Evolutionary conservation across 1,140 invertebrate species (phyloP).

Genomic region (Brachionus koreanus): DNA sequence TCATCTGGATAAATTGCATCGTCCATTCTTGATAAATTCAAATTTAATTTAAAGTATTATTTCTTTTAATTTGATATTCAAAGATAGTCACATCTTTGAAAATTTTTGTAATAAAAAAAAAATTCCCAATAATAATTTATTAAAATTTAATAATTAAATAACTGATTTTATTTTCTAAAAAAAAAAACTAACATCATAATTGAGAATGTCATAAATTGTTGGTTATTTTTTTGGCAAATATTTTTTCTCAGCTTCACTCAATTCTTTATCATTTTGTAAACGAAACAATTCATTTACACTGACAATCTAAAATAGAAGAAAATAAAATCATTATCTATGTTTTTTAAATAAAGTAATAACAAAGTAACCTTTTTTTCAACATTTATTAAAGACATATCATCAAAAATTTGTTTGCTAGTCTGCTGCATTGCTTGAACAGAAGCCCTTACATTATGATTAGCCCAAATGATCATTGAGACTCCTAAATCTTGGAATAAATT

Average conservation of each 20-base stretch:
- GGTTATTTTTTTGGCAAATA: slow-evolving; percentile 53
- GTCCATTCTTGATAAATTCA: slow-evolving; percentile 5
- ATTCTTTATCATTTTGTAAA: slow-evolving; percentile 58
- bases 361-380: slow-evolving; percentile 56
- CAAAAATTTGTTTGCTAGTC: slow-evolving; percentile 52
- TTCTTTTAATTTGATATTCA: background rate
- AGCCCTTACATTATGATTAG: slow-evolving; percentile 60
- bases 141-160: background rate
- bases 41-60: background rate
- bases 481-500: slow-evolving; percentile 56
- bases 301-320: background rate
- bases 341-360: background rate
- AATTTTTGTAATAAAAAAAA: background rate
- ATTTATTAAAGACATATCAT: slow-evolving; percentile 53
- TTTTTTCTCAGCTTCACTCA: slow-evolving; percentile 58
- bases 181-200: background rate
- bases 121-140: background rate
- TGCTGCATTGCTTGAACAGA: slow-evolving; percentile 59
- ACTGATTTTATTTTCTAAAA: background rate
- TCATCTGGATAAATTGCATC: background rate
- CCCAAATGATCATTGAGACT: slow-evolving; percentile 60
- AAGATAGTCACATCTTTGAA: slow-evolving; percentile 21
- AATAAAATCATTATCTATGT: background rate
- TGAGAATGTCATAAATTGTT: background rate
- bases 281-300: slow-evolving; percentile 60